Base-by-base conservation (phyloP, 2,888 invertebrate genomes). In the Malthinus seriepunctatus region DNA sequence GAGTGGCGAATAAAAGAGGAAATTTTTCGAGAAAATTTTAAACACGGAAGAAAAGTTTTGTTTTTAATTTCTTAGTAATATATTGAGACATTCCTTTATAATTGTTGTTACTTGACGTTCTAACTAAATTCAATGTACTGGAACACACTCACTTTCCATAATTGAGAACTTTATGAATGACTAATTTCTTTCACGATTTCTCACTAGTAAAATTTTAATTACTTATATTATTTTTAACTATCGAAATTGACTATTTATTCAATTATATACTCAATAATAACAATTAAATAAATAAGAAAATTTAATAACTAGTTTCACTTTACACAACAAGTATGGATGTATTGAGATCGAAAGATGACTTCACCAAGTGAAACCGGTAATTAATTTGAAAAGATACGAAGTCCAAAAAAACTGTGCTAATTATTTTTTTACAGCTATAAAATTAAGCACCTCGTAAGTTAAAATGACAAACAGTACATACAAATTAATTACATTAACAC, bases 61-160 rank as follows among this genome's bases (percentile, higher is more conserved):
- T 42, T 15, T 42, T 42, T 42, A 42, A 42, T 14, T 42, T 42
- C 39, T 42, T 42, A 15, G 23, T 23, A 11, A n/a, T 15, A 42
- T 42, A 42, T 15, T 15, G 39, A 23, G 39, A 15, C 39, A 42
- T 42, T 15, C 39, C 39, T 42, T 42, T 15, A n/a, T 42, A 42
- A 42, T 42, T 42, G 12, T 23, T 15, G 15, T 15, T 23, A 6
- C 5, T 42, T 42, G 39, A 42, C 39, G 39, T 42, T 42, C 39
- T 42, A 42, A 42, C 39, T 15, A 42, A 42, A 32, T 12, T 46
- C 32, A 52, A 52, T 46, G 44, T 52, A 44, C 35, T 32, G 52
- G 52, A 52, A 52, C 52, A 47, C 15, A 54, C 38, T 54, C 48
- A 47, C 54, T 54, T 54, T 54, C 54, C 54, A 54, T 54, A 47